Evolutionary conservation across 2,797 vertebrate genomes (phyloP).

Genomic region (Cirrhinus mrigala): DNA sequence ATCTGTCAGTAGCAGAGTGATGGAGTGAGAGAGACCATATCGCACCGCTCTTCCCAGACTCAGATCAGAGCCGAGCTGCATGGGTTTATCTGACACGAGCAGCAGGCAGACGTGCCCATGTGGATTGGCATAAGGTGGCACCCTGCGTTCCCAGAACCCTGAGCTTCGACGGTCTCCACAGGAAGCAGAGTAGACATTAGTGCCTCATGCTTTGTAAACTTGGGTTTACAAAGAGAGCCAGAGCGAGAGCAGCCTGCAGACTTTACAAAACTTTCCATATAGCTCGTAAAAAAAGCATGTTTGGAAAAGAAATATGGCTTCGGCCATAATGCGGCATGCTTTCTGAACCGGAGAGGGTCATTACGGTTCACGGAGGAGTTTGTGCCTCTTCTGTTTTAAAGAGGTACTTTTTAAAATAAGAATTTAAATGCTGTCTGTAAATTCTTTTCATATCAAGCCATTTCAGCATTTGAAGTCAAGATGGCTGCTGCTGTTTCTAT

Average conservation of each 20-base stretch:
- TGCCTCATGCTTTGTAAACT: neutral
- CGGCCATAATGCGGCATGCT: slow-evolving; percentile 21
- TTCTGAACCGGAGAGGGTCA: slow-evolving; percentile 48
- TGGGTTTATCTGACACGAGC: slow-evolving; percentile 28
- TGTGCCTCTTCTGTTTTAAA: neutral
- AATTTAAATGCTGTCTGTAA: neutral
- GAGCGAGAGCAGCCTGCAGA: neutral
- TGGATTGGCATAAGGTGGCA: slow-evolving; percentile 32
- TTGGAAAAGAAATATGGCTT: slow-evolving; percentile 51
- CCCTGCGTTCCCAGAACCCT: slow-evolving; percentile 17
- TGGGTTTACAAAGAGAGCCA: slow-evolving; percentile 14
- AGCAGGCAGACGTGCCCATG: slow-evolving; percentile 29
- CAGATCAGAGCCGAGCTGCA: slow-evolving; percentile 9
- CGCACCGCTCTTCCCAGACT: neutral
- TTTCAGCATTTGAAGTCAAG: neutral
- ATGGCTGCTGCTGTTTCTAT: neutral
- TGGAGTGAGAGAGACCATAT: slow-evolving; percentile 6
- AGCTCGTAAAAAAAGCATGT: slow-evolving; percentile 8
- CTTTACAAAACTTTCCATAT: slow-evolving; percentile 62
- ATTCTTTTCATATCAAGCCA: neutral
- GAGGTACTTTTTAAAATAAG: too few species aligned
- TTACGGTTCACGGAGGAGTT: slow-evolving; percentile 56
- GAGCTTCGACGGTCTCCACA: slow-evolving; percentile 17
- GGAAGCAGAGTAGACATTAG: neutral
- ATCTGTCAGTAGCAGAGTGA: slow-evolving; percentile 11